Evolutionary conservation across 2,113 vertebrate genomes (phyloP), one percentile per base, ranked within the genome.

Genomic region (Turdus rufiventris): DNA sequence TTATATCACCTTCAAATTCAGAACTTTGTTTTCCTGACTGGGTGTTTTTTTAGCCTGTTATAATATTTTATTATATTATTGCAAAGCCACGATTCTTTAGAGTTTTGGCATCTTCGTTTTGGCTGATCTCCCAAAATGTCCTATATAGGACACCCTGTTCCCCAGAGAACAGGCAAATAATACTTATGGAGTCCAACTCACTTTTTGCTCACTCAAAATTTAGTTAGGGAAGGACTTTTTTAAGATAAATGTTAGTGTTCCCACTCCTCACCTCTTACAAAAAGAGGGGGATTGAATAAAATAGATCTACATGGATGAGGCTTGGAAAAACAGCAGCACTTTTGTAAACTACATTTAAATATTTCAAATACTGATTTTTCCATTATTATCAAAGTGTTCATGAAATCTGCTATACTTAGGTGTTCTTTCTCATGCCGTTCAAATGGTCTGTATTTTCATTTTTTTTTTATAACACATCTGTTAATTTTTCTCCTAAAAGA

Each of bases 1-100:
- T 93, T 91, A 42, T 93, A 93, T 93, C 89, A 88, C 93, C 88
- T 91, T 88, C 56, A 80, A 77, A 81, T 90, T 93, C 67, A 94
- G 85, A 67, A 60, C 60, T 91, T 95, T 71, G 54, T 85, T 95
- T 94, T 78, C 58, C 56, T 85, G 48, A 53, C 26, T 75, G 58
- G 12, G 17, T 92, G 15, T 34, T 62, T 85, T 66, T 72, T 57
- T 57, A 65, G 58, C 23, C 38, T 70, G 19, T 67, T 94, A 29
- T 86, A 79, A 53, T 80, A 72, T 89, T 93, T 88, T 90, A 81
- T 91, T 72, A 19, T 57, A 78, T 8, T 72, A 23, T 85, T 96
- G n/a, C 56, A 87, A 87, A 88, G 31, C 19, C 61, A 36, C 10
- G 8, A 25, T 45, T 92, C 23, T 78, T 93, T 54, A 18, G 74